Conservation (phyloP, 2,797 vertebrate genomes). For the Anniella stebbinsi region DNA sequence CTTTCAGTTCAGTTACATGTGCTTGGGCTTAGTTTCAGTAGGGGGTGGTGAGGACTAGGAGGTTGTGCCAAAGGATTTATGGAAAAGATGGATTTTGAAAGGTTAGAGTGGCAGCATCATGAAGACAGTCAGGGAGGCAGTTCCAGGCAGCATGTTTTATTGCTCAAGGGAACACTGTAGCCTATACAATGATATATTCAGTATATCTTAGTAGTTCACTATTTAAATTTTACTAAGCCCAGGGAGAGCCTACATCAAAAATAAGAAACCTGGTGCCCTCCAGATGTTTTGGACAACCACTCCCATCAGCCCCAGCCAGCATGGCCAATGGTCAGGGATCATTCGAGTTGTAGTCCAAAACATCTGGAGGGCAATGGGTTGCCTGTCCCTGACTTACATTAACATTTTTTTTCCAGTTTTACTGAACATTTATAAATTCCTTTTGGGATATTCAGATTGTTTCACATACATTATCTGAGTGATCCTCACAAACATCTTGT, state of each 20-base stretch:
- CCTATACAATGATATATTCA: neutral
- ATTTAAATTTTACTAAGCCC: neutral
- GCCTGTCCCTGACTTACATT: too few relatives aligned
- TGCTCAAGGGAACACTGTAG: neutral
- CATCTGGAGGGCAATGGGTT: too few relatives aligned
- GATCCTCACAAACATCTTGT: neutral
- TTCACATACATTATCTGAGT: neutral
- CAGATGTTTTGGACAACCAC: too few relatives aligned
- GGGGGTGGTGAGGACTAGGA: too few relatives aligned
- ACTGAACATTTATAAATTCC: neutral
- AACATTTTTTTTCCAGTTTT: neutral
- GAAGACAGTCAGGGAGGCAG: neutral
- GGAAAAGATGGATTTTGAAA: neutral
- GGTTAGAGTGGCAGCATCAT: neutral
- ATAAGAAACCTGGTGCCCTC: too few relatives aligned
- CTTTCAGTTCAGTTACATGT: neutral
- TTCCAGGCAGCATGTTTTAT: neutral
- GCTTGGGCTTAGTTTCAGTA: too few relatives aligned
- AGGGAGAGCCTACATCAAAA: neutral
- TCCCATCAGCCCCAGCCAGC: too few relatives aligned
- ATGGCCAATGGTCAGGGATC: too few relatives aligned
- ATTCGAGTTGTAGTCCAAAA: too few relatives aligned
- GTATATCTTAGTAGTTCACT: neutral
- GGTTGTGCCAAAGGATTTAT: neutral
- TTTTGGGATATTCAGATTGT: neutral